Percentiles rank a stretch among this genome's conserved stretches.
Evolutionary conservation across 2,797 vertebrate genomes (phyloP).

Genomic region (Protosalanx chinensis): DNA sequence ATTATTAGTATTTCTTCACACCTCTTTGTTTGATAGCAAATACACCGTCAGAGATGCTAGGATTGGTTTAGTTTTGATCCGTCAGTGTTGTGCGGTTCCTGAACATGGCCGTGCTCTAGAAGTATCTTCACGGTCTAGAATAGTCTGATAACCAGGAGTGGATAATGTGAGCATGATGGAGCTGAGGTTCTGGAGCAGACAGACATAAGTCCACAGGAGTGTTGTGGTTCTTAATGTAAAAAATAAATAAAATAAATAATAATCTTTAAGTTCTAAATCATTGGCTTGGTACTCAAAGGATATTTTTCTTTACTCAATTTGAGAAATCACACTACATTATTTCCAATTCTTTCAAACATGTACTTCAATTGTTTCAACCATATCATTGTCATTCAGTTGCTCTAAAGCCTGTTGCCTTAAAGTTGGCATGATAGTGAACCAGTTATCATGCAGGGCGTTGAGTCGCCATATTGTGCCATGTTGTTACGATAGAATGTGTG

Average conservation of each 20-base stretch:
- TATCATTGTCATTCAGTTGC: background rate
- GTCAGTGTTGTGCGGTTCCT: background rate
- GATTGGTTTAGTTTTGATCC: background rate
- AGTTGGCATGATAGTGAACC: background rate
- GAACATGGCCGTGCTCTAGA: background rate
- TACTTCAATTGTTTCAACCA: background rate
- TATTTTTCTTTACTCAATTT: no score
- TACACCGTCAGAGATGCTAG: background rate
- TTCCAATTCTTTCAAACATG: background rate
- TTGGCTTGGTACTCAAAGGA: slow-evolving; percentile 34
- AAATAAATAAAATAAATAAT: no score
- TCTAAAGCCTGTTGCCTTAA: background rate
- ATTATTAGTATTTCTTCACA: background rate
- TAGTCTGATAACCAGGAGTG: background rate
- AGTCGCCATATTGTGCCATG: background rate
- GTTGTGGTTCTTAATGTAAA: background rate
- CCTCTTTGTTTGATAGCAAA: background rate
- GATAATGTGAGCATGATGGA: background rate
- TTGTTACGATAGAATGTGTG: slow-evolving; percentile 22
- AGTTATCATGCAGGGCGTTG: background rate
- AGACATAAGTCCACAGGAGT: background rate
- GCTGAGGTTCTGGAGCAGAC: background rate
- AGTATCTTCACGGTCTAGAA: background rate
- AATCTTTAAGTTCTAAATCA: no score
- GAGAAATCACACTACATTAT: background rate